A percentile compares a stretch with the other conserved stretches of the same genome.
phyloP scores from a whole-genome alignment of 2,888 invertebrate species.

The Cordilura impudica region DNA sequence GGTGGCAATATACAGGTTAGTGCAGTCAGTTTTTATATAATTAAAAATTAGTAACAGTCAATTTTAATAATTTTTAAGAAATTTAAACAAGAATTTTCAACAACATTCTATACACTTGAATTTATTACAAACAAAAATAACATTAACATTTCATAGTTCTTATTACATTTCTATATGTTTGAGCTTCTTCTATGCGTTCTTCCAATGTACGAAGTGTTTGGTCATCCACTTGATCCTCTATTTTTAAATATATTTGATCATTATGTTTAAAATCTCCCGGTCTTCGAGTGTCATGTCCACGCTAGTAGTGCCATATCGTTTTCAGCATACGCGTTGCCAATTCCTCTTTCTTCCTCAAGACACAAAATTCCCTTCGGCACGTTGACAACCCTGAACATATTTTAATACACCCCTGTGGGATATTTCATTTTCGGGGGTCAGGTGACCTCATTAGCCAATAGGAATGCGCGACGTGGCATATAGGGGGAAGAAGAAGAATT shows the following conservation, averaged over 20 bases:
- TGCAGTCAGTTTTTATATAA: constrained; percentile 2
- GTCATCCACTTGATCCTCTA: constrained; percentile 79
- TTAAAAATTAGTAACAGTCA: not conserved
- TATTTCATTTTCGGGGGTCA: too few species aligned
- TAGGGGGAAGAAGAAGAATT: too few species aligned
- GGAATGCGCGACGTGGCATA: too few species aligned
- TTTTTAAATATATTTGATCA: constrained; percentile 87
- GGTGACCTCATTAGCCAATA: too few species aligned
- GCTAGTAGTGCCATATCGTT: too few species aligned
- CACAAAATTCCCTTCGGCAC: too few species aligned
- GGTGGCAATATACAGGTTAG: constrained; percentile 80
- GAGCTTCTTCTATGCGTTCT: constrained; percentile 74
- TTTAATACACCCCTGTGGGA: too few species aligned
- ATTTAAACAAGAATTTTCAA: not conserved
- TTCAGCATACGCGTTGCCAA: too few species aligned
- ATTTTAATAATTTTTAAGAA: not conserved
- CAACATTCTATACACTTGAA: not conserved
- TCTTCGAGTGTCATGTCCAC: too few species aligned
- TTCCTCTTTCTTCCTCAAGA: too few species aligned
- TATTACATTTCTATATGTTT: constrained; percentile 69
- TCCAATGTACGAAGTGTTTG: constrained; percentile 73
- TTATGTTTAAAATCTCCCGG: constrained; percentile 87
- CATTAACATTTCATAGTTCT: constrained; percentile 43
- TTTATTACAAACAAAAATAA: not conserved
- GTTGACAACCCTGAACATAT: too few species aligned